phyloP scores from a whole-genome alignment of 2,113 vertebrate genomes.

The Phodopus roborovskii region DNA sequence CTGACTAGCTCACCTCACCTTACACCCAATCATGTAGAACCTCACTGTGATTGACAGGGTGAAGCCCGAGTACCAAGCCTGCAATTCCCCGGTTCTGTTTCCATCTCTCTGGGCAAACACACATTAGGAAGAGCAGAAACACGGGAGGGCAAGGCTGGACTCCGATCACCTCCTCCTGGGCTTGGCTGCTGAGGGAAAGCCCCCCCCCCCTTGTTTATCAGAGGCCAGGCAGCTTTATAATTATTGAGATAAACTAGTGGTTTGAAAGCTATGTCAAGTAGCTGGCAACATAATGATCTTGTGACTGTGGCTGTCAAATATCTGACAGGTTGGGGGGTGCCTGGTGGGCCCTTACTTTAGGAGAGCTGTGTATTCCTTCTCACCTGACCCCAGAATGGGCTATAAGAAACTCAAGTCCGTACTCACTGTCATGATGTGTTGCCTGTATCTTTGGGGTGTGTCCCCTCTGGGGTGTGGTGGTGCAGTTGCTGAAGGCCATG shows the following conservation, averaged over 20 bases:
- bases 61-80: not conserved
- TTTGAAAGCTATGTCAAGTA: constrained; percentile 61
- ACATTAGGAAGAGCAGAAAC: not conserved
- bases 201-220: not conserved
- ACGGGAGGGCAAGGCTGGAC: fast-evolving
- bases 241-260: not conserved
- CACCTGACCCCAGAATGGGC: not conserved
- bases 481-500: not conserved
- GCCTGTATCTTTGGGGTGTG: not conserved
- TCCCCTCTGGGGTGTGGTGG: no score
- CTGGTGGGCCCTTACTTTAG: constrained; percentile 71
- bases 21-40: not conserved
- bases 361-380: not conserved
- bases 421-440: fast-evolving
- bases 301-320: constrained; percentile 62
- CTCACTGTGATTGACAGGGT: not conserved
- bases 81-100: not conserved
- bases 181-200: not conserved
- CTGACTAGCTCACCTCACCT: constrained; percentile 54
- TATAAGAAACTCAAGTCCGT: fast-evolving
- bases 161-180: fast-evolving
- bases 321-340: constrained; percentile 55
- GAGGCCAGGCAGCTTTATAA: constrained; percentile 43
- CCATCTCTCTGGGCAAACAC: not conserved
- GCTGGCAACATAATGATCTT: constrained; percentile 15